Percentiles rank a stretch among this genome's conserved stretches.
These are phyloP conservation scores for Pimephales promelas DNA, from an alignment of 2,113 vertebrate genomes.

Conservation along the genomic window DNA sequence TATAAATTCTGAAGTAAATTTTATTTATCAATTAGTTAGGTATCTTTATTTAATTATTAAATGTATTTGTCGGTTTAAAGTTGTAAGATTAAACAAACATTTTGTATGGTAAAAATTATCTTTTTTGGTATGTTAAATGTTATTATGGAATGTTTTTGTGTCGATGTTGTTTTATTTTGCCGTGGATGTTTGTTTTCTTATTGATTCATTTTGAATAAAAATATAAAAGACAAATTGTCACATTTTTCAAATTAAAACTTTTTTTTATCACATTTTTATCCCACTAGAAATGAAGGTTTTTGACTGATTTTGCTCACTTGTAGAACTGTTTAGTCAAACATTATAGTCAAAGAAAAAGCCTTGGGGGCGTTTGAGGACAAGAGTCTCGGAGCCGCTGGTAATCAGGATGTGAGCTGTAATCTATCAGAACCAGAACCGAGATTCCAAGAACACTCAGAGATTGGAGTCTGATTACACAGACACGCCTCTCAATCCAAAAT, in stretches of 20 bases:
- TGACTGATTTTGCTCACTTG: not conserved
- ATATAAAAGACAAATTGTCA: not conserved
- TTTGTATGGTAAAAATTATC: not conserved
- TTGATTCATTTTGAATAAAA: not conserved
- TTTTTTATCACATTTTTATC: not conserved
- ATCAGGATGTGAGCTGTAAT: conserved; percentile 22
- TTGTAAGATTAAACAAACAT: not conserved
- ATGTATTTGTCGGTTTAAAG: not conserved
- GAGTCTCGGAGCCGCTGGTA: not conserved
- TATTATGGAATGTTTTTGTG: not conserved
- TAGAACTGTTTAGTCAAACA: not conserved
- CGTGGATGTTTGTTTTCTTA: not conserved
- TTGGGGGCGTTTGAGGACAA: not conserved
- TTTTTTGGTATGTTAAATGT: not conserved
- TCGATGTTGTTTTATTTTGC: not conserved
- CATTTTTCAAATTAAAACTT: not conserved
- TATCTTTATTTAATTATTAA: not conserved
- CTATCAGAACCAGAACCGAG: conserved; percentile 16
- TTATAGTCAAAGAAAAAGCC: not conserved
- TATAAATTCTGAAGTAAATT: not conserved
- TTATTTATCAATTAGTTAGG: not conserved
- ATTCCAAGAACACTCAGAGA: conserved; percentile 30
- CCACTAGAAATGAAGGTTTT: not conserved
- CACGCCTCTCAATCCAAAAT: conserved; percentile 59
- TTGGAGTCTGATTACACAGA: conserved; percentile 51